Evolutionary conservation across 2,888 invertebrate species (phyloP).

Genomic region (Habroteleia sp.): DNA sequence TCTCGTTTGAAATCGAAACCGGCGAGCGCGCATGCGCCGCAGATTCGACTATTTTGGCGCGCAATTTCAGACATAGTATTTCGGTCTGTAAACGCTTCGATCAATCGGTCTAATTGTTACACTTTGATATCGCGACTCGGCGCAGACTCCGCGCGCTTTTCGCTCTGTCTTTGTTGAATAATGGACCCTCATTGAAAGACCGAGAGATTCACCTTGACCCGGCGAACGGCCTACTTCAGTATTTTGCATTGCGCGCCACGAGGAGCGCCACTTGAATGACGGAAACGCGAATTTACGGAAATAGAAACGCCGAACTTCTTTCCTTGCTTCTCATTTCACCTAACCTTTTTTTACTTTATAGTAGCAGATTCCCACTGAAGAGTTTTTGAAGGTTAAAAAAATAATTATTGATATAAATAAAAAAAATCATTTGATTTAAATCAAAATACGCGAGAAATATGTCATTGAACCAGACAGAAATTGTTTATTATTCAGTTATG

Average conservation of each 20-base stretch:
- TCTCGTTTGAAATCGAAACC: too few species aligned
- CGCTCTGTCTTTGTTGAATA: slow-evolving; percentile 30
- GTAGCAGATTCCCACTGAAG: too few species aligned
- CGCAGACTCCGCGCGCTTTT: slow-evolving; percentile 38
- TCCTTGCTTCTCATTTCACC: slow-evolving; percentile 1
- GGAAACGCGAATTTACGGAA: slow-evolving; percentile 36
- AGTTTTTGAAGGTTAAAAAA: too few species aligned
- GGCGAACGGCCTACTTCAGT: slow-evolving; percentile 45
- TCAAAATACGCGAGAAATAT: too few species aligned
- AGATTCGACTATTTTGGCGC: too few species aligned
- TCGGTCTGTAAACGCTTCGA: slow-evolving; percentile 6
- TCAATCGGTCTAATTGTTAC: slow-evolving; percentile 43
- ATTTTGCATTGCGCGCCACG: slow-evolving; percentile 22
- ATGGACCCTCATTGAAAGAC: slow-evolving; percentile 42
- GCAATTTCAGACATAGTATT: slow-evolving; percentile 7
- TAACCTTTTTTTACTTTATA: too few species aligned
- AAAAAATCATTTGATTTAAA: too few species aligned
- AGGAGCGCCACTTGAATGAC: slow-evolving; percentile 24
- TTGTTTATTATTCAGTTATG: too few species aligned
- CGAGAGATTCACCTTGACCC: slow-evolving; percentile 54
- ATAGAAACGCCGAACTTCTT: slow-evolving; percentile 5
- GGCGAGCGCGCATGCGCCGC: too few species aligned
- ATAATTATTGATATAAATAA: too few species aligned
- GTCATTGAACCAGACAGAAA: too few species aligned
- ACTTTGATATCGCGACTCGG: slow-evolving; percentile 14